Base-by-base conservation (phyloP, 2,888 invertebrate species). In the Anoncus sp. region DNA sequence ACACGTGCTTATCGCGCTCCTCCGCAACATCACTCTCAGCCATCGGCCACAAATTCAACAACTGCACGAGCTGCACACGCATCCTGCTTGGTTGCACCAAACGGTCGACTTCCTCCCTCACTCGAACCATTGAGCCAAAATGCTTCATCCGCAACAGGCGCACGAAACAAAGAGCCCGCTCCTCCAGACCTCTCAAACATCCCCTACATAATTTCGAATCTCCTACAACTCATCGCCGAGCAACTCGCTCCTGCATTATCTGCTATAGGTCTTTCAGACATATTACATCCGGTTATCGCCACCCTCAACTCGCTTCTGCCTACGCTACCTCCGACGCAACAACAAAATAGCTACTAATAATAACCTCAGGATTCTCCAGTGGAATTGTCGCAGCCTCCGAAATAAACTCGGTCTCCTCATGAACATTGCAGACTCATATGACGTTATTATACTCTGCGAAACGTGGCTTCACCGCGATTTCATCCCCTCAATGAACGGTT, bases 361-460 rank as follows among this genome's bases (percentile, higher is more conserved):
- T n/a, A n/a, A n/a, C n/a, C n/a, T n/a, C n/a, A n/a, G n/a, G n/a
- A n/a, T n/a, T n/a, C n/a, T n/a, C n/a, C n/a, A n/a, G n/a, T n/a
- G n/a, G n/a, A n/a, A n/a, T n/a, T n/a, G n/a, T n/a, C n/a, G n/a
- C n/a, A n/a, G n/a, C n/a, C n/a, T n/a, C n/a, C n/a, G n/a, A n/a
- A n/a, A n/a, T n/a, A 62, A 62, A 16, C 12, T 53, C 1, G 66
- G 53, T 1, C 66, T 66, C 4, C 40, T 66, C 3, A 24, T 40
- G 22, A 40, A 53, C 3, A 40, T 51, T 5, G 35, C 65, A 0
- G 22, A 35, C 3, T 20, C 20, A 9, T 51, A 51, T 4, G 65
- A 65, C 16, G 18, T 65, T 10, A 12, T 65, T n/a, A 5, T 65
- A n/a, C 22, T 65, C 1, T 40, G 51, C 14, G 51, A 65, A 38